Evolutionary conservation across 1,140 invertebrate species (phyloP).

Genomic region (Geopemphigus sp.): DNA sequence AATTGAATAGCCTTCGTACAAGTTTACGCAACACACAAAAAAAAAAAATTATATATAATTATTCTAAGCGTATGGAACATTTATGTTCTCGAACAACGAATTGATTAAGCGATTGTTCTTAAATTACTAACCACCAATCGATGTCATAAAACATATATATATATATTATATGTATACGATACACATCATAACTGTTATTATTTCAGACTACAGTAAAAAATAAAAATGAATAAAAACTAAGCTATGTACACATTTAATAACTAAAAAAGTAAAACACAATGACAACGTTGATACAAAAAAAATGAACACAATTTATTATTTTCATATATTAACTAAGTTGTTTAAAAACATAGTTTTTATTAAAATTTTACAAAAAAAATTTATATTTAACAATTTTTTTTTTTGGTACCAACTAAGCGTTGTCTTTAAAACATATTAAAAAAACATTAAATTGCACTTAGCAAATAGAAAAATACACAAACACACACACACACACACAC

Average conservation of each 20-base stretch:
- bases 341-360: neutral
- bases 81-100: neutral
- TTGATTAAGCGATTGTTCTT: neutral
- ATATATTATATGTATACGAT: conserved; percentile 5
- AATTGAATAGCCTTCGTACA: too few species aligned
- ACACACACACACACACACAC: neutral
- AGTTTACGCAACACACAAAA: too few species aligned
- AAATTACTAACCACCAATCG: neutral
- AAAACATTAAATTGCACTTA: conserved; percentile 42
- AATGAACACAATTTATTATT: conserved; percentile 32
- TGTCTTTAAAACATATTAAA: conserved; percentile 6
- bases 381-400: neutral
- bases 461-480: conserved; percentile 31
- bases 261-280: neutral
- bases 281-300: neutral
- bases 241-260: conserved; percentile 5
- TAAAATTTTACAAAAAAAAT: neutral
- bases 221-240: conserved; percentile 5
- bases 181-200: conserved; percentile 1
- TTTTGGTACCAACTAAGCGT: conserved; percentile 10
- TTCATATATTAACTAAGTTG: neutral
- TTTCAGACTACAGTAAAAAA: neutral
- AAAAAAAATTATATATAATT: too few species aligned
- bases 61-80: too few species aligned
- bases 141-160: neutral